A percentile compares a stretch with the other conserved stretches of the same genome.
These are phyloP conservation scores for Venustoraphidia nigricollis DNA, from an alignment of 2,888 invertebrate species.

Conservation along the genomic window DNA sequence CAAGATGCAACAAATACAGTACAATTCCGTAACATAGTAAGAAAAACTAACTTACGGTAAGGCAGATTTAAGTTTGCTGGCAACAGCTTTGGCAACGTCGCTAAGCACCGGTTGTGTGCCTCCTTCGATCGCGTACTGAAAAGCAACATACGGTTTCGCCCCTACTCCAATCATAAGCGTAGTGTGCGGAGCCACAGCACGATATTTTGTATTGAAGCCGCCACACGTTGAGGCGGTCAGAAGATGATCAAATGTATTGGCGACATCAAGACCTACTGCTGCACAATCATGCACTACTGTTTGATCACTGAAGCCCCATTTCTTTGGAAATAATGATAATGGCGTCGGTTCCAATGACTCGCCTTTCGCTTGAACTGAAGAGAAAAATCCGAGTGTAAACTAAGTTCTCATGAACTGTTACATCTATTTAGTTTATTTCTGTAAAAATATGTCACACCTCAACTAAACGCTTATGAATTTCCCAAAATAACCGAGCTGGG, in stretches of 20 bases:
- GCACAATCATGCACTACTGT: slow-evolving; percentile 61
- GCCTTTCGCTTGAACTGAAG: slow-evolving; percentile 53
- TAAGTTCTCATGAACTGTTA: neutral
- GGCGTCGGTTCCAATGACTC: slow-evolving; percentile 37
- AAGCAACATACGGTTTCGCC: slow-evolving; percentile 69
- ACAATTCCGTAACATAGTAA: neutral
- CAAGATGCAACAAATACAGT: no score
- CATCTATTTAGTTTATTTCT: neutral
- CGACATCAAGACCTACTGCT: slow-evolving; percentile 53
- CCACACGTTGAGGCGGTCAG: slow-evolving; percentile 63
- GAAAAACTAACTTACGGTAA: slow-evolving; percentile 47
- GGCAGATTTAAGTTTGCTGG: slow-evolving; percentile 68
- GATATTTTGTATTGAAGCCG: slow-evolving; percentile 54
- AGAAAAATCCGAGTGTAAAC: slow-evolving; percentile 2
- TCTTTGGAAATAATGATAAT: slow-evolving; percentile 58
- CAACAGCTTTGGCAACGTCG: slow-evolving; percentile 87
- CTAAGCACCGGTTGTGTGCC: slow-evolving; percentile 65
- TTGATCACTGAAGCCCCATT: slow-evolving; percentile 74
- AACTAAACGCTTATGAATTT: neutral
- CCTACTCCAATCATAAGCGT: slow-evolving; percentile 65
- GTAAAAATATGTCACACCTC: no score
- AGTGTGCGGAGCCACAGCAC: slow-evolving; percentile 59
- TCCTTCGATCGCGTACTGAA: slow-evolving; percentile 83
- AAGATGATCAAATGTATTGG: slow-evolving; percentile 76
- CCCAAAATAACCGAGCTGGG: no score